Evolutionary conservation across 2,888 invertebrate species (phyloP), one percentile per base, ranked within the genome.

Genomic region (Anorthoa munda): DNA sequence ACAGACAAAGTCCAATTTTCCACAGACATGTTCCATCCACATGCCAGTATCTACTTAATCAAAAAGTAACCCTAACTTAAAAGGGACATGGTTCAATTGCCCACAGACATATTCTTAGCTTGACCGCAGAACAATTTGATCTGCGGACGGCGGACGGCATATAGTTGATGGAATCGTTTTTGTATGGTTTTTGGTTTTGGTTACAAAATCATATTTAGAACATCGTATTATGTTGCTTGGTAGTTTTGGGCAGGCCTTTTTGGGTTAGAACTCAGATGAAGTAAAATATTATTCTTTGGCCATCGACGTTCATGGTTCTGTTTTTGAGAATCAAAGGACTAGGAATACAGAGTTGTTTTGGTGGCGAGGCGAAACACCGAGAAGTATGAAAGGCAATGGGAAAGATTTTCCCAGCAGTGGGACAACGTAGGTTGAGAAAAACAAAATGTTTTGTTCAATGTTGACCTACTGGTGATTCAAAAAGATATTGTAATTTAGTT

Each of bases 141-240:
- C 86, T 85, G 80, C 77, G 80, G 84, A 79, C 86, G 84, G 80
- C 77, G 80, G 84, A 79, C 86, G 84, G 83, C 93, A 94, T 91
- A 91, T 93, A 94, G 93, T 91, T 89, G 89, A 90, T 60, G 72
- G 48, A 61, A 77, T 50, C 81, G 89, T 91, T 92, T 92, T 94
- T 94, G 89, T 90, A 84, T 63, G 90, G 90, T 83, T 88, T 90
- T 87, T 71, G 80, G 85, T 73, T 78, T 69, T 77, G 71, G 71
- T 86, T 87, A 77, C 83, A 85, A 67, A 83, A 81, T 79, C 79
- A 79, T 86, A 71, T 77, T 83, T 77, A 51, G 75, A 55, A 67
- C 39, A 31, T 55, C 21, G 56, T 67, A n/a, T 66, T 56, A 76
- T 61, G 64, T 72, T 67, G 73, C n/a, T 66, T 60, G 50, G 31